Base-by-base conservation (phyloP, 2,888 invertebrate species). In the Phortica magna region DNA sequence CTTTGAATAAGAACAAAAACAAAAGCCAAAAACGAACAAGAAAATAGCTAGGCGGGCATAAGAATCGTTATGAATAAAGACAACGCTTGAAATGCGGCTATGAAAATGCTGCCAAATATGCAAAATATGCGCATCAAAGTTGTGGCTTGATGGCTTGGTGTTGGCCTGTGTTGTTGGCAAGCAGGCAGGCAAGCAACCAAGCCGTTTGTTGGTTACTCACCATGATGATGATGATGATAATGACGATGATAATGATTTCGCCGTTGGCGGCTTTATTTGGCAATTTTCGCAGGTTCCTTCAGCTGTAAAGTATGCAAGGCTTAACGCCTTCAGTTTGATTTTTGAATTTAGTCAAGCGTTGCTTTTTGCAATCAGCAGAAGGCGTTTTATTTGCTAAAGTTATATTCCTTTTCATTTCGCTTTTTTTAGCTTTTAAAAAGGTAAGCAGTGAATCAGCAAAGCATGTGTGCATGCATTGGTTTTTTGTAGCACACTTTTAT, bases 311-410 rank as follows among this genome's bases (percentile, higher is more conserved):
- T 65, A 65, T 65, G 65, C 67, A 67, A 67, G 42, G 67, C 41
- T 67, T 67, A 67, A 67, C 67, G 67, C 67, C 67, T 67, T 42
- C 67, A 10, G 7, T 64, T 67, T 14, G 42, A 67, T 67, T 42
- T 67, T n/a, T 67, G 67, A 67, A 67, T 67, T 67, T 67, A 67
- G 42, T 67, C 42, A 67, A 67, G 67, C 67, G 67, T 41, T 14
- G 42, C 41, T 48, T 48, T 14, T 7, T 1, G 67, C 67, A 67
- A 67, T 67, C 67, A 67, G 41, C 48, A 12, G 48, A 6, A 48
- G 48, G 48, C 48, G 48, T 48, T 48, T 48, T 48, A 48, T 48
- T 48, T 48, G 48, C 14, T 48, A 1, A 48, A 48, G 48, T 12
- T 48, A 14, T 48, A 31, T 31, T 31, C 31, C 31, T 4, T 4